phyloP scores from a whole-genome alignment of 2,113 vertebrate genomes.

The Zosterops lateralis region DNA sequence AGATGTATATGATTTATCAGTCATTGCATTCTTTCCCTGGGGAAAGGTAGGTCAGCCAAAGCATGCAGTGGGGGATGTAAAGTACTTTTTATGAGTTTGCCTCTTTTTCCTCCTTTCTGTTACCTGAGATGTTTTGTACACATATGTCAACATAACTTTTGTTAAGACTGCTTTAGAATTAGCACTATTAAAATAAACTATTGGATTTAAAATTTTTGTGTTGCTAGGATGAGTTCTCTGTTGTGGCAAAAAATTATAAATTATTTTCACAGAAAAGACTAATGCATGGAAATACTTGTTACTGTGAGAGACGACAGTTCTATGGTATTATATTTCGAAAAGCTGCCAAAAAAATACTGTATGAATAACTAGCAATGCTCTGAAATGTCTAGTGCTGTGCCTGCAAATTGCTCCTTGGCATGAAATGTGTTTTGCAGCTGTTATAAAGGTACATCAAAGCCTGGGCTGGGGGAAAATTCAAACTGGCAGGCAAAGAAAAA shows the following conservation, averaged over 20 bases:
- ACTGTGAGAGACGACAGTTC: constrained; percentile 40
- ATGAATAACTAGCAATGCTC: constrained; percentile 54
- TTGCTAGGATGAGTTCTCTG: constrained; percentile 19
- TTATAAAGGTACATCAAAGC: constrained; percentile 61
- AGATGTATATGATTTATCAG: not conserved
- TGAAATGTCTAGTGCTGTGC: constrained; percentile 55
- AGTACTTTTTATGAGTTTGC: not conserved
- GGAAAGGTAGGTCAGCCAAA: constrained; percentile 27
- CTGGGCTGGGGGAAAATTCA: constrained; percentile 39
- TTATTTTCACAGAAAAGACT: constrained; percentile 47
- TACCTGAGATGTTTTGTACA: not conserved
- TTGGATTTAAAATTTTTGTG: not conserved
- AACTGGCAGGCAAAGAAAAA: constrained; percentile 33
- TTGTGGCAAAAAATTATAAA: constrained; percentile 42
- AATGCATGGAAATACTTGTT: constrained; percentile 59
- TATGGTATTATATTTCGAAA: constrained; percentile 36
- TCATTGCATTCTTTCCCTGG: not conserved
- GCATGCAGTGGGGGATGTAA: not conserved
- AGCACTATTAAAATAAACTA: not conserved
- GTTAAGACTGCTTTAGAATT: constrained; percentile 6
- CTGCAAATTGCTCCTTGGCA: constrained; percentile 64
- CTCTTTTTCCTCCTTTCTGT: not conserved
- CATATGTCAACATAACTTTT: not conserved
- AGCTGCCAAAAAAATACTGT: constrained; percentile 49
- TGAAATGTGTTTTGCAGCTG: constrained; percentile 64